These are phyloP conservation scores for Dryas iulia DNA, from an alignment of 1,140 invertebrate species.

Conservation along the genomic window DNA sequence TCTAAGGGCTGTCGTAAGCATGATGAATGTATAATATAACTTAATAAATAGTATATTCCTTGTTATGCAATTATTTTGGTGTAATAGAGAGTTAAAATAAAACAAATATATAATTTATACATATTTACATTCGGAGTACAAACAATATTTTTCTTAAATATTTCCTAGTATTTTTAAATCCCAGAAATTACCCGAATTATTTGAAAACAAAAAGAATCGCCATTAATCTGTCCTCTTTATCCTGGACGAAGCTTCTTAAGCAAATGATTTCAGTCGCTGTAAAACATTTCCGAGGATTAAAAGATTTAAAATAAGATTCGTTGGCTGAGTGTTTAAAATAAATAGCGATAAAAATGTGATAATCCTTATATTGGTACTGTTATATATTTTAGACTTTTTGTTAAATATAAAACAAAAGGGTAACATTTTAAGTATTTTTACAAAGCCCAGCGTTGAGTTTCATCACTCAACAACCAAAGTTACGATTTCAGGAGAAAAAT, in stretches of 20 bases:
- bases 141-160: not conserved
- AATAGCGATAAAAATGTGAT: not conserved
- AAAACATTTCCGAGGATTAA: not conserved
- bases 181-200: not conserved
- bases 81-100: too few relatives aligned
- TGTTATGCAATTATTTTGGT: too few relatives aligned
- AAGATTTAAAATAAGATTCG: not conserved
- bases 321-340: not conserved
- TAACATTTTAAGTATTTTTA: too few relatives aligned
- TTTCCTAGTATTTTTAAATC: not conserved
- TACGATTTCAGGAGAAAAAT: too few relatives aligned
- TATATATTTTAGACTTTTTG: too few relatives aligned
- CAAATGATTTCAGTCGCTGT: not conserved
- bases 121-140: not conserved
- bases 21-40: too few relatives aligned
- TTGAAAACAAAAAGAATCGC: not conserved
- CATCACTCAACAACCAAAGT: too few relatives aligned
- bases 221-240: not conserved
- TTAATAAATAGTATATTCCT: too few relatives aligned
- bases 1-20: too few relatives aligned
- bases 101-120: too few relatives aligned
- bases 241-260: not conserved
- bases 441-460: too few relatives aligned
- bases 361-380: not conserved
- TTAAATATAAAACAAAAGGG: too few relatives aligned